These are phyloP conservation scores for Emydoidea blandingii DNA, from an alignment of 2,797 vertebrate species.

Conservation along the genomic window DNA sequence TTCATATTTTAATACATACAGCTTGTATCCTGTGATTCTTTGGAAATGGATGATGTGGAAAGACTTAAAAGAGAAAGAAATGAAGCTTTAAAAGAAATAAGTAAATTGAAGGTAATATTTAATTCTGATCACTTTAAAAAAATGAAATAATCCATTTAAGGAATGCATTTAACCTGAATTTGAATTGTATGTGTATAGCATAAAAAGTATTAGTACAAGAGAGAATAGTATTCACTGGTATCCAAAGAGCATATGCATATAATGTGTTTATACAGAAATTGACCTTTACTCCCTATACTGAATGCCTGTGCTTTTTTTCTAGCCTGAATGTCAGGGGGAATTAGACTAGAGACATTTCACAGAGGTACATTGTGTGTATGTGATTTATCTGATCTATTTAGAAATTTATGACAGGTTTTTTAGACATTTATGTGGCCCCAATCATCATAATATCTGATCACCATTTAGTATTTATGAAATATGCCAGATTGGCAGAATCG, in stretches of 20 bases:
- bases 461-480: background rate
- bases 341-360: background rate
- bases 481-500: background rate
- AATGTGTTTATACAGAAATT: background rate
- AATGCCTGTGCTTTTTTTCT: background rate
- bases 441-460: background rate
- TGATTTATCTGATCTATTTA: slow-evolving; percentile 2
- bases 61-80: slow-evolving; percentile 87
- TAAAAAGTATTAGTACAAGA: background rate
- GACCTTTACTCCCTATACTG: background rate
- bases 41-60: slow-evolving; percentile 86
- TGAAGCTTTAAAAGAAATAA: slow-evolving; percentile 87
- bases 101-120: slow-evolving; percentile 87
- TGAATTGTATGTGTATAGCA: background rate
- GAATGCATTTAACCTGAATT: background rate
- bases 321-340: background rate
- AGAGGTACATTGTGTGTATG: background rate
- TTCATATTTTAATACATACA: slow-evolving; percentile 63
- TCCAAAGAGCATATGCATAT: background rate
- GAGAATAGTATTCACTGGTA: background rate
- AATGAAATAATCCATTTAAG: background rate
- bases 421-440: background rate
- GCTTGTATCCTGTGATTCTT: slow-evolving; percentile 83
- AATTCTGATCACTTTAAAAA: background rate
- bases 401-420: background rate